These are phyloP conservation scores for Numenius arquata DNA, from an alignment of 2,113 vertebrate genomes.

Conservation along the genomic window DNA sequence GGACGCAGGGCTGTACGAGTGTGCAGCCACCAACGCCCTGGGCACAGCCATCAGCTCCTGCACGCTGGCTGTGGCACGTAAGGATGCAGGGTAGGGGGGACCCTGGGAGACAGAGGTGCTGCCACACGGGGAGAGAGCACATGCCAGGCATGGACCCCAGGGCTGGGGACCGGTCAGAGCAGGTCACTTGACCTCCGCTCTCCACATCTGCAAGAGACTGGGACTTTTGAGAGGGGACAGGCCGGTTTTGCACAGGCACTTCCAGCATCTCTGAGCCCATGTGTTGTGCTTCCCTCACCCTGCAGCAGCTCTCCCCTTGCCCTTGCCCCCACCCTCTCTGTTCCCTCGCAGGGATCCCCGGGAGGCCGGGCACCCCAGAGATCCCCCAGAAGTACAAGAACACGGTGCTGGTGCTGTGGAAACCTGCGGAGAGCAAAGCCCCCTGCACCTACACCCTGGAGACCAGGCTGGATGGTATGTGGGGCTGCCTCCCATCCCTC, in stretches of 20 bases:
- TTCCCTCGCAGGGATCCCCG: conserved; percentile 81
- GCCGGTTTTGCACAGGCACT: neutral
- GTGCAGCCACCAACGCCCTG: conserved; percentile 86
- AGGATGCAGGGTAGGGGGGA: conserved; percentile 42
- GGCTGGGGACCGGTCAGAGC: neutral
- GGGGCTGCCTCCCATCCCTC: neutral
- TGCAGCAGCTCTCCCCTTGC: neutral
- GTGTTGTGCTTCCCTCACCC: neutral
- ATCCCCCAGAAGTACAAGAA: conserved; percentile 94
- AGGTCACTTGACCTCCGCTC: neutral
- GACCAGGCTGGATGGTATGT: conserved; percentile 82
- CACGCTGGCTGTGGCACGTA: conserved; percentile 91
- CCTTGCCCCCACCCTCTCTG: neutral
- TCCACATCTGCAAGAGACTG: neutral
- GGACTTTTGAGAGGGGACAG: neutral
- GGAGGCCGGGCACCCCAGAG: conserved; percentile 89
- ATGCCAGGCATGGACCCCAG: accelerated
- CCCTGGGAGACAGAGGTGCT: neutral
- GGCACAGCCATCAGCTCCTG: conserved; percentile 90
- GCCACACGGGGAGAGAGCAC: accelerated
- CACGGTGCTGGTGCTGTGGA: conserved; percentile 94
- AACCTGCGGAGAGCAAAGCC: conserved; percentile 86
- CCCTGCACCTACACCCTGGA: conserved; percentile 94
- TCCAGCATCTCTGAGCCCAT: neutral
- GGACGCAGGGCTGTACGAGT: conserved; percentile 92